Base-by-base conservation (phyloP, 1,140 invertebrate species). In the Parasteatoda tepidariorum region DNA sequence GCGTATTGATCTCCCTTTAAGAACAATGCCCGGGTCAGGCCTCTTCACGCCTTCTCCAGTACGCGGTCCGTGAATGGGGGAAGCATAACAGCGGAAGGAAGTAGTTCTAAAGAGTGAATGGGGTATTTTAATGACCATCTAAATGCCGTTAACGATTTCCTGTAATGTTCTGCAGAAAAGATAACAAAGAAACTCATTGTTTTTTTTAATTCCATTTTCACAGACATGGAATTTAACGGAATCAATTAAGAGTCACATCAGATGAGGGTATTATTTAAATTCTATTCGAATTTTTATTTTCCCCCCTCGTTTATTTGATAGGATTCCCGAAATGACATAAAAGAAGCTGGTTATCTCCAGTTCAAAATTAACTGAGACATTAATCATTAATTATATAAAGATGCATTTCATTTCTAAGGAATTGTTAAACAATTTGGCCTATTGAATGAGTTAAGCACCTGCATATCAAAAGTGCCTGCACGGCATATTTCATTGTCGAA, bases 81-180 rank as follows among this genome's bases (percentile, higher is more conserved):
- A 61, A 62, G 55, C 55, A 62, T 33, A 75, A 62, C 26, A 41
- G 38, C 61, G 74, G 74, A 76, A 76, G 74, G 74, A 76, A 76
- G 74, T 76, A 64, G 74, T 76, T 55, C 59, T 11, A 76, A 33
- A 64, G 24, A 26, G 34, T 48, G 59, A 24, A 41, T 13, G 18
- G 55, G 38, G n/a, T 57, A 75, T 76, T 76, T 64, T 64, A 76
- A 64, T 61, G 74, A 64, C 74, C 59, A 48, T 76, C 57, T 64
- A 76, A 76, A 76, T 76, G 54, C 34, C 59, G 34, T 66, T 64
- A 76, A 76, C 74, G 74, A 76, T 48, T 76, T 76, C 74, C 74
- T 66, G 59, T 76, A 76, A 76, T 76, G 74, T 64, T 28, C 59
- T 22, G 26, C 3, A 31, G 22, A n/a, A 66, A 38, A 38, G 71